Conservation (phyloP, 2,113 vertebrate genomes). For the Neolamprologus kungweensis region DNA sequence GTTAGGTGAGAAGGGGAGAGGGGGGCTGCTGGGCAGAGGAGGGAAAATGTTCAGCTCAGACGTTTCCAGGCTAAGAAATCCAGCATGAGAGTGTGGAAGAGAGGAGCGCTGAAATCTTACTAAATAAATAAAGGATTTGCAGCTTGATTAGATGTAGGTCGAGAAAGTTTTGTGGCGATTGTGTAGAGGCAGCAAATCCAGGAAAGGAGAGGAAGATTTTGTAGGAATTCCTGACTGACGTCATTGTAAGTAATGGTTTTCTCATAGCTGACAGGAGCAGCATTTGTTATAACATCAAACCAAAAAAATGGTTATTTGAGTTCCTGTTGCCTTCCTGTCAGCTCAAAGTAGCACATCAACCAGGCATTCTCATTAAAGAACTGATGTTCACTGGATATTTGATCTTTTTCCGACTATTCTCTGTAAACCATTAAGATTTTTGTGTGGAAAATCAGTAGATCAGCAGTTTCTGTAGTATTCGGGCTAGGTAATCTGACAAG, state of each 20-base stretch:
- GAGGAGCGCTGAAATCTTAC: neutral
- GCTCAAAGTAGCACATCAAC: neutral
- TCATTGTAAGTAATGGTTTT: slow-evolving; percentile 44
- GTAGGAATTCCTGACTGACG: slow-evolving; percentile 57
- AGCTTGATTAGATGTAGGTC: neutral
- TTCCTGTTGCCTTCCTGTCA: neutral
- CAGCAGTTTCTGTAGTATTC: neutral
- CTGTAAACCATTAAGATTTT: neutral
- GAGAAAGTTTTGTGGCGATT: slow-evolving; percentile 16
- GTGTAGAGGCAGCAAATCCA: slow-evolving; percentile 29
- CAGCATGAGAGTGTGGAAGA: neutral
- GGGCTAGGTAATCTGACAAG: neutral
- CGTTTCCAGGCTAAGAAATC: slow-evolving; percentile 39
- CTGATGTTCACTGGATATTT: neutral
- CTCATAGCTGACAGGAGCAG: neutral
- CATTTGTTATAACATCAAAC: neutral
- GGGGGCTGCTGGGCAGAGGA: slow-evolving; percentile 1
- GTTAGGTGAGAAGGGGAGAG: slow-evolving; percentile 26
- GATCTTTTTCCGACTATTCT: neutral
- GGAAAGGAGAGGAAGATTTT: slow-evolving; percentile 39
- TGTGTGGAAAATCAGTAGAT: neutral
- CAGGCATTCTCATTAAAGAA: neutral
- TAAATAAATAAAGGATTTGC: neutral
- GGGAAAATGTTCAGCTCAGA: neutral
- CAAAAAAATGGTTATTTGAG: neutral